Evolutionary conservation across 2,113 vertebrate genomes (phyloP), one percentile per base, ranked within the genome.

Genomic region (Bujurquina vittata): DNA sequence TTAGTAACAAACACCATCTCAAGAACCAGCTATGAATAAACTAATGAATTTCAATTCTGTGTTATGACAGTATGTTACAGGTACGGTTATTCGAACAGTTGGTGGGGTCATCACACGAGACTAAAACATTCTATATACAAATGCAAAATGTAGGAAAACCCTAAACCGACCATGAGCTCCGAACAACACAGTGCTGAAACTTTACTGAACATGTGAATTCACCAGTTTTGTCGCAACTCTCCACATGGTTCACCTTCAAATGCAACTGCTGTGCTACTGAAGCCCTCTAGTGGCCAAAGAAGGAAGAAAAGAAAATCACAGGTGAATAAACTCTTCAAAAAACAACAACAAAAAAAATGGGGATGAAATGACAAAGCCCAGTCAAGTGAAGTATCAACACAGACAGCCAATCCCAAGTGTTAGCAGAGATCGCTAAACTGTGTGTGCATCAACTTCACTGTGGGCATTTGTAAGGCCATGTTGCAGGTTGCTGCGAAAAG

Each of bases 381-480:
- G 18, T 57, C n/a, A 75, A 43, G 54, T 55, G n/a, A 26, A 73
- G 56, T 17, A 40, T 72, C 54, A 79, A 67, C 4, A 49, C 49
- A 76, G 62, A 54, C 26, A 75, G 60, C 8, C 20, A 43, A 62
- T 61, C 23, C 18, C 12, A 14, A 33, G 15, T 43, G 35, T 46
- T 37, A 26, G 76, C 46, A 10, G 37, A 10, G 26, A 74, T 14
- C n/a, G 29, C 73, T 69, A 40, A 63, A 56, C 57, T 59, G 77
- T 81, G 78, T 5, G 0, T 52, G 37, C 14, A 11, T 17, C 56
- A 84, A 59, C 62, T 73, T 79, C 26, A 84, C 67, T 74, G 40
- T 57, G 81, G 84, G 79, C 81, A 86, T 61, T 61, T 10, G 6
- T 92, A 93, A 92, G 92, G 88, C 87, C 92, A 92, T 87, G 75